A percentile compares a stretch with the other conserved stretches of the same genome.
These are phyloP conservation scores for Solenopsis invicta DNA, from an alignment of 1,140 invertebrate genomes.

Conservation along the genomic window DNA sequence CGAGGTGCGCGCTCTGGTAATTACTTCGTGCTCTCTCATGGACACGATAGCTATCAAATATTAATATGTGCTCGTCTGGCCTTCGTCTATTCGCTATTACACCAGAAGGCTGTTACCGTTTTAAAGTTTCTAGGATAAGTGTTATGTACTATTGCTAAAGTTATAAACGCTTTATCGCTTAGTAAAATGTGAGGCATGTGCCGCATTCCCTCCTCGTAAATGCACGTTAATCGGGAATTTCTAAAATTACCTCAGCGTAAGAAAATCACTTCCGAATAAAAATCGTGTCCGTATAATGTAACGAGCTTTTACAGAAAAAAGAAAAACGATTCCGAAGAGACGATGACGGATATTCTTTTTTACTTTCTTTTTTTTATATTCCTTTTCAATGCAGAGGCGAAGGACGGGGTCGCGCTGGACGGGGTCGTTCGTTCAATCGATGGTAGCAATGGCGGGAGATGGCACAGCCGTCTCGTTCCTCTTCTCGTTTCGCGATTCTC, in stretches of 20 bases:
- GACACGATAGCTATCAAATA: conserved; percentile 42
- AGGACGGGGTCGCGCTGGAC: not conserved
- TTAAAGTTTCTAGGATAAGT: not conserved
- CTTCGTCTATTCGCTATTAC: conserved; percentile 2
- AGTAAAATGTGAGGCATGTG: conserved; percentile 9
- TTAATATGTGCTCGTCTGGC: conserved; percentile 25
- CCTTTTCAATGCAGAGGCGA: conserved; percentile 3
- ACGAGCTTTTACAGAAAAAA: not conserved
- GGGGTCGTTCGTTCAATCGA: not conserved
- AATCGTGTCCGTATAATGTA: not conserved
- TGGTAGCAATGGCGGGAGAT: not conserved
- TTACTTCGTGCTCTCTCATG: conserved; percentile 25
- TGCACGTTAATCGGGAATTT: not conserved
- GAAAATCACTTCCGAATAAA: conserved; percentile 8
- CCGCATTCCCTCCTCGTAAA: not conserved
- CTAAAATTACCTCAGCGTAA: not conserved
- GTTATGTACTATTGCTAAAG: not conserved
- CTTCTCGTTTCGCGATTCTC: conserved; percentile 53
- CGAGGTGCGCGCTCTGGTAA: conserved; percentile 36
- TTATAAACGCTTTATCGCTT: not conserved
- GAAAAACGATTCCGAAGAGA: conserved; percentile 13
- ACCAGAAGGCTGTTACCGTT: not conserved
- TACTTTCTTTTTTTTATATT: too few species aligned
- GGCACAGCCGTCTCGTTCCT: conserved; percentile 12
- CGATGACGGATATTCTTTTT: not conserved